Conservation (phyloP, 1,140 invertebrate species). For the Drosophila repleta region DNA sequence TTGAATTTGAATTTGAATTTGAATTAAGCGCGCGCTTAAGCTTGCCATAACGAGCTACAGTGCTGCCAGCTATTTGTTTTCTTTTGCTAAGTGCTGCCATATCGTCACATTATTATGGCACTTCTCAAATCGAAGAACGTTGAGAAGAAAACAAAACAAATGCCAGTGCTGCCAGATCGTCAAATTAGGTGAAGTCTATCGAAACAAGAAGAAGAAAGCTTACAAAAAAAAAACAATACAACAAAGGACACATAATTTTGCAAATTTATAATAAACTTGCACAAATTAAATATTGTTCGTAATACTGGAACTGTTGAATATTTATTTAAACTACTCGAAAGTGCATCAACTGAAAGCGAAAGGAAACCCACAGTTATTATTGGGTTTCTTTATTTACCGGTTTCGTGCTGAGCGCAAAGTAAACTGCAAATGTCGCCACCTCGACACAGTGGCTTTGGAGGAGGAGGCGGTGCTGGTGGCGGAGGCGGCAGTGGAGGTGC, state of each 20-base stretch:
- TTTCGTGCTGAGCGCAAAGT: constrained; percentile 6
- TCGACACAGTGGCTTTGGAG: constrained; percentile 29
- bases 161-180: not conserved
- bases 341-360: not conserved
- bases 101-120: not conserved
- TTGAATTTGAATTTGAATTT: too few relatives aligned
- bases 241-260: constrained; percentile 35
- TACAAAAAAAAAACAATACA: constrained; percentile 31
- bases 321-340: not conserved
- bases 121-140: too few relatives aligned
- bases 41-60: too few relatives aligned
- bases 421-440: constrained; percentile 27
- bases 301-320: too few relatives aligned
- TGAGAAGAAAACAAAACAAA: too few relatives aligned
- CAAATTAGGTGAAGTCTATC: too few relatives aligned
- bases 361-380: not conserved
- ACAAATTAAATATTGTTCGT: not conserved
- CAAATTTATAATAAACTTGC: constrained; percentile 12
- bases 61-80: not conserved
- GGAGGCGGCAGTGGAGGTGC: not conserved
- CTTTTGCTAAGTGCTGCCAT: not conserved
- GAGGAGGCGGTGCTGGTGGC: constrained; percentile 7
- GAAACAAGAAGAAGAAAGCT: constrained; percentile 13
- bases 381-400: constrained; percentile 16
- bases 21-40: too few relatives aligned